Evolutionary conservation across 2,888 invertebrate species (phyloP).

Genomic region (Uloborus plumipes): DNA sequence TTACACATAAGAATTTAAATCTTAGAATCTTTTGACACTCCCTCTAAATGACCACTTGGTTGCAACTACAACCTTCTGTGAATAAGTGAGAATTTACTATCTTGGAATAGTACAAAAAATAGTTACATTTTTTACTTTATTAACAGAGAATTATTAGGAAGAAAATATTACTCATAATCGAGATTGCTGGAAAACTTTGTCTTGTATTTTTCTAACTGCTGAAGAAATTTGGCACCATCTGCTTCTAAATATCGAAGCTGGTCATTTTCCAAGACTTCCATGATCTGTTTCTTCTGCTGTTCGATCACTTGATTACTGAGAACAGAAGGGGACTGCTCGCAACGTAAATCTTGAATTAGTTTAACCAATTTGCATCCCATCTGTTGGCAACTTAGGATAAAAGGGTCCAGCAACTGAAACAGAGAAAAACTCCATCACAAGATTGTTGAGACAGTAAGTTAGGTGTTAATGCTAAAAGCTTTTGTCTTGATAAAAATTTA

Average conservation of each 20-base stretch:
- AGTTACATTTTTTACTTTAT: too few relatives aligned
- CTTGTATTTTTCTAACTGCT: slow-evolving; percentile 75
- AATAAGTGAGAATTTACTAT: too few relatives aligned
- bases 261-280: slow-evolving; percentile 77
- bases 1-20: too few relatives aligned
- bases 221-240: slow-evolving; percentile 77
- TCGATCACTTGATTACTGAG: slow-evolving; percentile 69
- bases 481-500: too few relatives aligned
- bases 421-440: too few relatives aligned
- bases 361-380: slow-evolving; percentile 71
- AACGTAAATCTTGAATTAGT: slow-evolving; percentile 77
- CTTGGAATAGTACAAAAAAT: too few relatives aligned
- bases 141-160: background rate
- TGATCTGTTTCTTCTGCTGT: slow-evolving; percentile 76
- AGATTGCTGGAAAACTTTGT: slow-evolving; percentile 73
- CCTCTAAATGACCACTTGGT: too few relatives aligned
- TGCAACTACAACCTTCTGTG: too few relatives aligned
- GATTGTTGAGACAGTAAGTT: too few relatives aligned
- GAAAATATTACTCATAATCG: slow-evolving; percentile 72
- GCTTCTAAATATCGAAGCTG: slow-evolving; percentile 78
- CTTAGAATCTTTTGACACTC: too few relatives aligned
- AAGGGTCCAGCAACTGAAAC: slow-evolving; percentile 54
- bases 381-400: slow-evolving; percentile 50
- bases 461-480: too few relatives aligned
- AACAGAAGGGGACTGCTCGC: slow-evolving; percentile 72